Percentiles rank a stretch among this genome's conserved stretches.
These are phyloP conservation scores for Trissolcus brochymenae DNA, from an alignment of 2,888 invertebrate species.

Conservation along the genomic window DNA sequence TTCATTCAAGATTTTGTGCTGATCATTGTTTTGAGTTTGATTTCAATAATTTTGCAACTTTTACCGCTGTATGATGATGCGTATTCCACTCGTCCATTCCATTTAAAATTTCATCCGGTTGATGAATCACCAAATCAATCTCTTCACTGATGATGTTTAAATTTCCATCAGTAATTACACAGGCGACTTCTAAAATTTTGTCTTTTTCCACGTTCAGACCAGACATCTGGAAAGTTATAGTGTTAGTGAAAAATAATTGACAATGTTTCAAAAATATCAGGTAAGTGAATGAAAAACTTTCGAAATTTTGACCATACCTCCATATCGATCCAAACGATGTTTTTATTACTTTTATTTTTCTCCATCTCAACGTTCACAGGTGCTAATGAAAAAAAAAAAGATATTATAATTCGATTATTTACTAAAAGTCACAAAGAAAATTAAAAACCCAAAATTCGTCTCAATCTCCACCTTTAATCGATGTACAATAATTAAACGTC, in stretches of 20 bases:
- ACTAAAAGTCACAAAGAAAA: too few relatives aligned
- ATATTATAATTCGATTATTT: too few relatives aligned
- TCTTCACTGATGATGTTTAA: constrained; percentile 86
- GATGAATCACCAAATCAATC: constrained; percentile 87
- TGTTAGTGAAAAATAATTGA: background rate
- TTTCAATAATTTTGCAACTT: background rate
- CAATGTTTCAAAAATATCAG: background rate
- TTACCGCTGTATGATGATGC: constrained; percentile 83
- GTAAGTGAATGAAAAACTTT: background rate
- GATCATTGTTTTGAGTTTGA: background rate
- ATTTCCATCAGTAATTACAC: constrained; percentile 89
- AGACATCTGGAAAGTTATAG: constrained; percentile 83
- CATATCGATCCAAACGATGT: constrained; percentile 86
- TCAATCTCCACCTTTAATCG: too few relatives aligned
- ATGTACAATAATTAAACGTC: too few relatives aligned
- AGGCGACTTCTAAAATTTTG: constrained; percentile 92
- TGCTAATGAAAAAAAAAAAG: too few relatives aligned
- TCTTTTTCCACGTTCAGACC: constrained; percentile 88
- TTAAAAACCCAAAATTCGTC: too few relatives aligned
- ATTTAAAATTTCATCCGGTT: constrained; percentile 83
- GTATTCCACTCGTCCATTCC: constrained; percentile 92
- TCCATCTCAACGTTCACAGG: too few relatives aligned
- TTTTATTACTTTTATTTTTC: constrained; percentile 19
- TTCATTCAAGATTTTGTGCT: background rate
- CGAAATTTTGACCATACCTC: constrained; percentile 77